A percentile compares a stretch with the other conserved stretches of the same genome.
These are phyloP conservation scores for Protonibea diacanthus DNA, from an alignment of 2,797 vertebrate genomes.

Conservation along the genomic window DNA sequence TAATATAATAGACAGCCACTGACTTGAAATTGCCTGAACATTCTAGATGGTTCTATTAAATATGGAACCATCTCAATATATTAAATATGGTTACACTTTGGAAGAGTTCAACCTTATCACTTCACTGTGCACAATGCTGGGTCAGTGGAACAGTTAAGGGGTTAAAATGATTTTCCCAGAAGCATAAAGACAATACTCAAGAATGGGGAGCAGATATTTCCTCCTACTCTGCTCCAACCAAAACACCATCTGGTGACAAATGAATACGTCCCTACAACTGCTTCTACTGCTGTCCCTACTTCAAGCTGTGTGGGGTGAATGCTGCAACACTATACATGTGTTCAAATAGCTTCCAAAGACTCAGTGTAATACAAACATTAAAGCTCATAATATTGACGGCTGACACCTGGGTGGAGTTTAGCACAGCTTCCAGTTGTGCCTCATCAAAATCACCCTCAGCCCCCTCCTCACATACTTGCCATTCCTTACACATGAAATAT, in stretches of 20 bases:
- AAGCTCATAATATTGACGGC: conserved; percentile 17
- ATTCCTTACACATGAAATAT: conserved; percentile 67
- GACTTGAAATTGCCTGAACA: neutral
- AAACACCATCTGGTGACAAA: neutral
- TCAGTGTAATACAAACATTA: neutral
- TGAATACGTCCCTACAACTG: neutral
- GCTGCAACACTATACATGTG: neutral
- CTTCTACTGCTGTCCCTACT: neutral
- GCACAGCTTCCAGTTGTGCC: conserved; percentile 47
- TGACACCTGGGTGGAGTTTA: conserved; percentile 45
- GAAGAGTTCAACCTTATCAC: too few species aligned
- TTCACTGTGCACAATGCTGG: too few species aligned
- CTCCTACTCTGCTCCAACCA: neutral
- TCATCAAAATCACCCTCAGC: conserved; percentile 35
- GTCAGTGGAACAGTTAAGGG: too few species aligned
- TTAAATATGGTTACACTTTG: neutral
- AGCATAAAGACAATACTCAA: neutral
- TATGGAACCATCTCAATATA: too few species aligned
- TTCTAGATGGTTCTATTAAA: neutral
- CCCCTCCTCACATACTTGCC: conserved; percentile 28
- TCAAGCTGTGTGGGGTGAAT: neutral
- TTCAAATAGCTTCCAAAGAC: conserved; percentile 3
- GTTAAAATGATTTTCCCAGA: neutral
- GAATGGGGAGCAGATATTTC: neutral
- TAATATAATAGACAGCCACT: neutral